Evolutionary conservation across 1,140 invertebrate genomes (phyloP), one percentile per base, ranked within the genome.

Genomic region (Dendroctonus ponderosae): DNA sequence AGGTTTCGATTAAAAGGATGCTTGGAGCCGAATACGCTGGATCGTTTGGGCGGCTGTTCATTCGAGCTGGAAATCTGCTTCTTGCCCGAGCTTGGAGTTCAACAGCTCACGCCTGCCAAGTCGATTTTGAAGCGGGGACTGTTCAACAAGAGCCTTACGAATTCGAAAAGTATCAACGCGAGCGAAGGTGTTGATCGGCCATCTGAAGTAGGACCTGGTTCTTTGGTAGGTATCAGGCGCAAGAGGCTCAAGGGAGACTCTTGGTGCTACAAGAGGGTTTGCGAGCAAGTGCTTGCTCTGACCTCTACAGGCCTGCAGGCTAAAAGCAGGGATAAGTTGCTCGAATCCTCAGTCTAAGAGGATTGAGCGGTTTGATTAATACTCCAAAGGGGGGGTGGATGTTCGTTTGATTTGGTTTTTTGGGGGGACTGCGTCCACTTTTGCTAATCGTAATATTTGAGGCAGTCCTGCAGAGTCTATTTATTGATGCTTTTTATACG

Each of bases 241-340:
- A 93, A 92, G 74, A 78, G 92, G 61, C 82, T 93, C 1, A 90
- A 90, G 76, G 92, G 92, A 3, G 89, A 94, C 76, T 85, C 88
- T 3, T 94, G 92, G 91, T 86, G 89, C 61, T 94, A 94, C 75
- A 94, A 94, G 77, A 86, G 85, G 65, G 84, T 93, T n/a, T 92
- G 91, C 74, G 91, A 94, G 79, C 87, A 94, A 79, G 85, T 94
- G 42, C 80, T 94, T 39, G 83, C 82, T 46, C 77, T 88, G 61
- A 84, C 85, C 43, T 77, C 80, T 15, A 78, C 79, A n/a, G 79
- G 80, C 66, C 26, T 26, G 26, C 26, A 26, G 26, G 26, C 26
- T 26, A 26, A 26, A n/a, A 26, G 26, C 26, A 26, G 26, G 26
- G 26, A 26, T 26, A 26, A 26, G 3, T 3, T 26, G 26, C 26